phyloP scores from a whole-genome alignment of 2,888 invertebrate genomes.

The Leuctra nigra region DNA sequence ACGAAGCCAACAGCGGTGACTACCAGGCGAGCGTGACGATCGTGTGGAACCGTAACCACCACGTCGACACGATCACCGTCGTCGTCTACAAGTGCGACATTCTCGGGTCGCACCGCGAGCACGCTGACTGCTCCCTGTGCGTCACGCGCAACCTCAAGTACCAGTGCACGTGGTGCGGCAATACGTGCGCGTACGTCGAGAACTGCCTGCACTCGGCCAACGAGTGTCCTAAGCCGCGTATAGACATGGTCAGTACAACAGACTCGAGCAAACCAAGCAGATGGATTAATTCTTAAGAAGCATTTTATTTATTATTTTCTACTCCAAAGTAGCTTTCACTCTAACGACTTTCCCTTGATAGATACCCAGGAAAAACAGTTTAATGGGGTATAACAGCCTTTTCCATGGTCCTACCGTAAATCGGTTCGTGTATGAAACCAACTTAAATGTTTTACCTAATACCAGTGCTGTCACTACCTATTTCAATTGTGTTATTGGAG shows the following conservation, averaged over 20 bases:
- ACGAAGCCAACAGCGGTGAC: constrained; percentile 79
- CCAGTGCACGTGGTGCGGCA: constrained; percentile 94
- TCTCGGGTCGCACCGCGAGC: constrained; percentile 86
- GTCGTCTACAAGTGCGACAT: constrained; percentile 94
- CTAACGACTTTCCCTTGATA: no score
- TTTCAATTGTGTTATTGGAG: no score
- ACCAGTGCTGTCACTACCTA: no score
- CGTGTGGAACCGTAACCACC: constrained; percentile 90
- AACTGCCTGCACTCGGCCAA: constrained; percentile 74
- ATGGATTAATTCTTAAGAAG: no score
- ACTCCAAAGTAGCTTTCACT: no score
- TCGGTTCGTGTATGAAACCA: no score
- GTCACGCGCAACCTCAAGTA: constrained; percentile 86
- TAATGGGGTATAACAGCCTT: no score
- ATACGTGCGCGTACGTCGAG: constrained; percentile 77
- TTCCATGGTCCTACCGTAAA: no score
- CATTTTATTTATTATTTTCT: no score
- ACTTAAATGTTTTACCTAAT: no score
- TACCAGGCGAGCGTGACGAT: constrained; percentile 84
- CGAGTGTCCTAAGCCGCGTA: constrained; percentile 85
- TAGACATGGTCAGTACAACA: constrained; percentile 88
- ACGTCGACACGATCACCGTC: constrained; percentile 84
- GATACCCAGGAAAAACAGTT: no score
- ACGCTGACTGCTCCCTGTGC: constrained; percentile 94
- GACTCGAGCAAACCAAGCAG: no score